Evolutionary conservation across 2,888 invertebrate species (phyloP).

Genomic region (Ormyrus pomaceus): DNA sequence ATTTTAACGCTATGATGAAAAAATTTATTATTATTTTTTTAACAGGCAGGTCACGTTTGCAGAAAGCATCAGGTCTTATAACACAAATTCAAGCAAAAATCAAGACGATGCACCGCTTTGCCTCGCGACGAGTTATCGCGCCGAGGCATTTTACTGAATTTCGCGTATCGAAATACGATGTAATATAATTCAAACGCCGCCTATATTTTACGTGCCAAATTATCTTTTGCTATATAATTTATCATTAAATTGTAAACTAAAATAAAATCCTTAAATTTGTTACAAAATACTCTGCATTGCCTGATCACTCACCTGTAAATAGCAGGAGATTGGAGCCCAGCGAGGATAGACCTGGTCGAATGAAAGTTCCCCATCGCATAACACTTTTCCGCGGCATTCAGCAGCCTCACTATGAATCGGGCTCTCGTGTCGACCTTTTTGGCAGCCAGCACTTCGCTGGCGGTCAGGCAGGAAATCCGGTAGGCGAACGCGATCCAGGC

Average conservation of each 20-base stretch:
- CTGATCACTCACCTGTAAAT: conserved; percentile 70
- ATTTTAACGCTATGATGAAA: neutral
- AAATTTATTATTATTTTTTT: conserved; percentile 7
- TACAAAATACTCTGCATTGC: neutral
- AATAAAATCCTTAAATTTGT: neutral
- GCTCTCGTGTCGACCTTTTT: conserved; percentile 73
- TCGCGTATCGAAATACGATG: too few species aligned
- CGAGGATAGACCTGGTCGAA: conserved; percentile 77
- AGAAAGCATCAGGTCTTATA: neutral
- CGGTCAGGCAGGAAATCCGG: conserved; percentile 76
- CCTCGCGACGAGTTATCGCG: conserved; percentile 5
- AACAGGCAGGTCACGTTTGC: neutral
- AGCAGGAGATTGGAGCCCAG: conserved; percentile 78
- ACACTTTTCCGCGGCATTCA: conserved; percentile 78
- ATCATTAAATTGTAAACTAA: too few species aligned
- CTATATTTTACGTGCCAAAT: too few species aligned
- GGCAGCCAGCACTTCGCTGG: conserved; percentile 75
- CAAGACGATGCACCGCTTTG: conserved; percentile 10
- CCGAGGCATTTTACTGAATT: neutral
- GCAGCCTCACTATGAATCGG: conserved; percentile 77
- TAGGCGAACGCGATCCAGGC: conserved; percentile 78
- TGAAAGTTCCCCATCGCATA: conserved; percentile 77
- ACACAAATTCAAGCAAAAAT: neutral
- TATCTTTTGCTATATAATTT: too few species aligned
- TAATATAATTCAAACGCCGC: too few species aligned